Percentiles rank a stretch among this genome's conserved stretches.
Evolutionary conservation across 1,140 invertebrate species (phyloP).

Genomic region (Hestina assimilis): DNA sequence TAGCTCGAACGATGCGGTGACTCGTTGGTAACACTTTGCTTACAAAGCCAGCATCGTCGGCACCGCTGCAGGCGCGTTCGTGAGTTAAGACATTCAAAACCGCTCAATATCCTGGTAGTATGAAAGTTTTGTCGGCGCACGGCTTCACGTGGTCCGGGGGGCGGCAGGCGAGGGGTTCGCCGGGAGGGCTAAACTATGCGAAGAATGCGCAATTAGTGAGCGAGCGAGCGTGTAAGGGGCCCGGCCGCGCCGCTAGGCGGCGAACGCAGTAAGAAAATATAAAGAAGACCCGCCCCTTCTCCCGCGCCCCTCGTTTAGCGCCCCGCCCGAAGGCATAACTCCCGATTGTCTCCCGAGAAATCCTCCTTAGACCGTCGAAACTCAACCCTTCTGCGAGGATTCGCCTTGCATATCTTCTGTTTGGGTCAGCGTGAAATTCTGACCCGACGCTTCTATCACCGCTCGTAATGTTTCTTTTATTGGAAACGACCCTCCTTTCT

Average conservation of each 20-base stretch:
- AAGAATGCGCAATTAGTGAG: conserved; percentile 94
- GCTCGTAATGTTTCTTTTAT: conserved; percentile 49
- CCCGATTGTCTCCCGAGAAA: conserved; percentile 73
- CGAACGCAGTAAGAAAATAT: conserved; percentile 82
- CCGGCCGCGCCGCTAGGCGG: conserved; percentile 73
- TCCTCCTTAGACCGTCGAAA: conserved; percentile 73
- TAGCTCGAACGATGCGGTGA: conserved; percentile 38
- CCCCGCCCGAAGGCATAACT: conserved; percentile 73
- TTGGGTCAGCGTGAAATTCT: conserved; percentile 75
- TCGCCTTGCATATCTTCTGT: conserved; percentile 69
- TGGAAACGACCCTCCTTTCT: conserved; percentile 23
- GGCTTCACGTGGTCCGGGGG: conserved; percentile 72
- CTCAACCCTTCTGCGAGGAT: conserved; percentile 71
- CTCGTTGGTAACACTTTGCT: conserved; percentile 61
- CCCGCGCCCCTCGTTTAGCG: conserved; percentile 72
- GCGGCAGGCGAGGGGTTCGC: conserved; percentile 63
- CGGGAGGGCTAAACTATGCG: conserved; percentile 89
- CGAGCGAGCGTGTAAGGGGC: conserved; percentile 80
- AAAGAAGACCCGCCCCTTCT: conserved; percentile 79
- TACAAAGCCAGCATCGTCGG: conserved; percentile 54
- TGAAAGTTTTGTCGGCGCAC: conserved; percentile 76
- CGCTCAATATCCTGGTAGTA: conserved; percentile 76
- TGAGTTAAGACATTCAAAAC: conserved; percentile 79
- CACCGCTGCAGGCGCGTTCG: conserved; percentile 59
- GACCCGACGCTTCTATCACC: conserved; percentile 45